A percentile compares a stretch with the other conserved stretches of the same genome.
phyloP scores from a whole-genome alignment of 1,140 invertebrate genomes.

The Andricus grossulariae region DNA sequence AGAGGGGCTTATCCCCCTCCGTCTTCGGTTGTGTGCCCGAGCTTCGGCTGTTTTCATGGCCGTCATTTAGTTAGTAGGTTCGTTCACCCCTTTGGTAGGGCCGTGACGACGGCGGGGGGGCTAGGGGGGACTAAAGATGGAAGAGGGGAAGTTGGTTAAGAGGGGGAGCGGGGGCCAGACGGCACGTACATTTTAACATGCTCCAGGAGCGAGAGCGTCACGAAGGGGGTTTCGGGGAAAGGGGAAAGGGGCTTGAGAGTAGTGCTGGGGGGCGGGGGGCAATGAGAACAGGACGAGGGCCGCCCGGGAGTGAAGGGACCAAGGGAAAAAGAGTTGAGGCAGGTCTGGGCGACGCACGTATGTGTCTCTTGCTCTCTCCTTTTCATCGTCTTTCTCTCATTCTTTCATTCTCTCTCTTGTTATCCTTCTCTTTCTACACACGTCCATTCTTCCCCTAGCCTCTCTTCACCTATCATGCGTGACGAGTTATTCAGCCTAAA shows the following conservation, averaged over 20 bases:
- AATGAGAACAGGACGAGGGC: conserved; percentile 35
- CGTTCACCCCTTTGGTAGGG: conserved; percentile 73
- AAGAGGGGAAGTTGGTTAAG: conserved; percentile 42
- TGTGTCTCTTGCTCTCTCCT: conserved; percentile 34
- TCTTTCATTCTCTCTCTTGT: conserved; percentile 16
- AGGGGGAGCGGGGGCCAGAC: conserved; percentile 58
- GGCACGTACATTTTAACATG: conserved; percentile 62
- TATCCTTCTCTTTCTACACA: conserved; percentile 33
- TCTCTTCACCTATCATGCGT: not conserved
- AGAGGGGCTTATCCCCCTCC: conserved; percentile 36
- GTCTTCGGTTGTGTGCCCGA: conserved; percentile 61
- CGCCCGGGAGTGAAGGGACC: conserved; percentile 60
- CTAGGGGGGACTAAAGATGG: conserved; percentile 41
- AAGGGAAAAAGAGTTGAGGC: conserved; percentile 74
- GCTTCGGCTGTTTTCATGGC: conserved; percentile 76
- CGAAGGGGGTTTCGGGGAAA: conserved; percentile 41
- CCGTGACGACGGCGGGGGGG: conserved; percentile 50
- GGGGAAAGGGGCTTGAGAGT: conserved; percentile 33
- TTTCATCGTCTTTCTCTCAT: conserved; percentile 2
- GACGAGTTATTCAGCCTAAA: conserved; percentile 55
- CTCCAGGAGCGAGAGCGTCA: conserved; percentile 30
- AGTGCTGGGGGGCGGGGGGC: not conserved
- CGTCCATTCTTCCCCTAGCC: conserved; percentile 24
- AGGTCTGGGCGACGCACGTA: conserved; percentile 65
- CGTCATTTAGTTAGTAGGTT: conserved; percentile 77